phyloP scores from a whole-genome alignment of 2,113 vertebrate genomes.

The Numenius arquata region DNA sequence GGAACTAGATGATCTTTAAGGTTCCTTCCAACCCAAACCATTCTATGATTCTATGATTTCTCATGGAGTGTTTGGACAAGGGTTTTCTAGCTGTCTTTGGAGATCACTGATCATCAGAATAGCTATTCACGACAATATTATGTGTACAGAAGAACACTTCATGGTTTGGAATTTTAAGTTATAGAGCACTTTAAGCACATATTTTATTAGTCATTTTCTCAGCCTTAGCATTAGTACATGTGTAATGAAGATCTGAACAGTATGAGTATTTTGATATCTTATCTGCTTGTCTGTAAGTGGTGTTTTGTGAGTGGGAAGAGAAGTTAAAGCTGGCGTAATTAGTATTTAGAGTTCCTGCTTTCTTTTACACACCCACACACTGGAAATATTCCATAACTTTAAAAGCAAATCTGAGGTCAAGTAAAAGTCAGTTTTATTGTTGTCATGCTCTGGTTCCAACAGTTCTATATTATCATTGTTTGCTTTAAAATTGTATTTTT shows the following conservation, averaged over 20 bases:
- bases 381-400: slow-evolving; percentile 13
- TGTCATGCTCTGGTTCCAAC: background rate
- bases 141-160: background rate
- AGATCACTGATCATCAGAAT: background rate
- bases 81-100: background rate
- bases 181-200: background rate
- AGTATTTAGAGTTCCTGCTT: background rate
- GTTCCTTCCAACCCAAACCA: background rate
- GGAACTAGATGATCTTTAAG: background rate
- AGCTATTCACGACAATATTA: background rate
- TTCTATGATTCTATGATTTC: background rate
- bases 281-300: background rate
- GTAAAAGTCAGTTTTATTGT: background rate
- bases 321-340: background rate
- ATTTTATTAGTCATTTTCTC: background rate
- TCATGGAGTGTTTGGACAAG: background rate
- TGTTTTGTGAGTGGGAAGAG: background rate
- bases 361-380: background rate
- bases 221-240: background rate
- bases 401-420: background rate
- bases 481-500: background rate
- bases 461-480: background rate
- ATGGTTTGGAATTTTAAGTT: background rate
- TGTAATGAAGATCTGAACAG: background rate
- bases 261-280: background rate